phyloP scores from a whole-genome alignment of 1,140 invertebrate species.

The Aporrectodea caliginosa region DNA sequence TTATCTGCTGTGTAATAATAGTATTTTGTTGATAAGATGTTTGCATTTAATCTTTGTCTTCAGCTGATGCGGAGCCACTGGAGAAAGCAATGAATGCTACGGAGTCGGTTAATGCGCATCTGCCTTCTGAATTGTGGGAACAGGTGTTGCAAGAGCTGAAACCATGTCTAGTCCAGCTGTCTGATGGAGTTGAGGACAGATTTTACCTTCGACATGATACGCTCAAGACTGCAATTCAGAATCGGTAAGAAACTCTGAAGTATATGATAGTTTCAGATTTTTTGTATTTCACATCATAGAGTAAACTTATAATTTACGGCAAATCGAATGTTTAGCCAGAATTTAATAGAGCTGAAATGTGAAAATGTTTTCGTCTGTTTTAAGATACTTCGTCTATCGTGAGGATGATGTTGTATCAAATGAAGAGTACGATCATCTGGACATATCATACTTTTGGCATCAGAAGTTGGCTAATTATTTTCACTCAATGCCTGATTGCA shows the following conservation, averaged over 20 bases:
- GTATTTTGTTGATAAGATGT: too few species aligned
- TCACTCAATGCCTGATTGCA: slow-evolving; percentile 14
- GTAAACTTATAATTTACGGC: too few species aligned
- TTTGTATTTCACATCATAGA: too few species aligned
- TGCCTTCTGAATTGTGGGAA: not conserved
- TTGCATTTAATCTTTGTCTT: not conserved
- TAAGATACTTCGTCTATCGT: not conserved
- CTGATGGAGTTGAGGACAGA: not conserved
- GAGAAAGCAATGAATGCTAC: not conserved
- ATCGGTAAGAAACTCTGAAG: too few species aligned
- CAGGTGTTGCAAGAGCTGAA: not conserved
- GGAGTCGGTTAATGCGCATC: not conserved
- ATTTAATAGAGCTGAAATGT: not conserved
- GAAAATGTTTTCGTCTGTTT: too few species aligned
- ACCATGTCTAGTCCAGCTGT: not conserved
- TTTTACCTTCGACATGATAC: not conserved
- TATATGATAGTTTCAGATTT: too few species aligned
- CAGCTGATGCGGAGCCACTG: not conserved
- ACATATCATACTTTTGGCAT: slow-evolving; percentile 50
- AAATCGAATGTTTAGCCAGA: too few species aligned
- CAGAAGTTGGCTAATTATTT: slow-evolving; percentile 34
- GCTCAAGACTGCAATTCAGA: not conserved
- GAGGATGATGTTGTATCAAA: not conserved
- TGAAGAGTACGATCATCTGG: slow-evolving; percentile 36
- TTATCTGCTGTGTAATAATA: too few species aligned